A percentile compares a stretch with the other conserved stretches of the same genome.
Evolutionary conservation across 2,113 vertebrate species (phyloP).

Genomic region (Lontra canadensis): DNA sequence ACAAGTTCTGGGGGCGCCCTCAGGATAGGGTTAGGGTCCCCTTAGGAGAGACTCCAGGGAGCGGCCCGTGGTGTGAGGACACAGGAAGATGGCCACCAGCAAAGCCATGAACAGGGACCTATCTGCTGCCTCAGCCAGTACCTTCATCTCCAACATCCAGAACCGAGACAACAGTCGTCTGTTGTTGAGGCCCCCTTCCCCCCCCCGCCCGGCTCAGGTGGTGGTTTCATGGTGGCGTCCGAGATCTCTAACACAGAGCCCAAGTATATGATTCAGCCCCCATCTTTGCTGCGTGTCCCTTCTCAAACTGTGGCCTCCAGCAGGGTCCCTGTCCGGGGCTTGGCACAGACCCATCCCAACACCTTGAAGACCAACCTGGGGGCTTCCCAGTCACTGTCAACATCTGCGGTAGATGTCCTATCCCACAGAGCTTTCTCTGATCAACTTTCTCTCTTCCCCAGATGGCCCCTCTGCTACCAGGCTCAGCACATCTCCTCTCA

Average conservation of each 20-base stretch:
- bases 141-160: no score
- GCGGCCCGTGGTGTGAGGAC: background rate
- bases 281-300: no score
- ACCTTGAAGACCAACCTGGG: background rate
- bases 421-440: background rate
- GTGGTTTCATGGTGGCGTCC: background rate
- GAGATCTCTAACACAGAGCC: background rate
- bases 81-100: background rate
- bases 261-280: fast-evolving
- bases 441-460: background rate
- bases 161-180: no score
- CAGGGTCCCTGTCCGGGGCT: background rate
- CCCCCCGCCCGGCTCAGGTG: no score
- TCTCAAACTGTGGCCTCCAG: background rate
- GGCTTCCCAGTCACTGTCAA: background rate
- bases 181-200: background rate
- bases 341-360: background rate
- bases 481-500: fast-evolving
- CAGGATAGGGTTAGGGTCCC: background rate
- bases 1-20: background rate
- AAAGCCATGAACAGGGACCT: background rate
- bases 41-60: background rate
- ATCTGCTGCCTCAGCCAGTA: fast-evolving
- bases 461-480: background rate
- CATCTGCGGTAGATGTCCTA: fast-evolving